Conservation (phyloP, 1,140 invertebrate species). For the Propsilocerus akamusi region DNA sequence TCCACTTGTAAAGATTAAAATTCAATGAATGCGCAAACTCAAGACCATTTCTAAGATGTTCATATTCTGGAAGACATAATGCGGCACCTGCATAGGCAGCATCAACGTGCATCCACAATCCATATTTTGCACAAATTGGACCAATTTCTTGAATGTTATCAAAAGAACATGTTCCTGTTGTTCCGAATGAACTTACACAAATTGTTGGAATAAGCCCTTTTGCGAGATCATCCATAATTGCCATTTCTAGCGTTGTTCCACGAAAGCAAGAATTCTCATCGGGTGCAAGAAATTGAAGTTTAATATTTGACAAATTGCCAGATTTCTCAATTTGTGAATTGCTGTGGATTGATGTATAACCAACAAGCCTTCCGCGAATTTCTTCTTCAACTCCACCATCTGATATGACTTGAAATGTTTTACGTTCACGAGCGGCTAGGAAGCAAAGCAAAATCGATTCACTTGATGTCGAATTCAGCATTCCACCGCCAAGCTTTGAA, state of each 20-base stretch:
- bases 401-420: too few relatives aligned
- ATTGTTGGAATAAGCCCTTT: conserved; percentile 54
- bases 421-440: conserved; percentile 60
- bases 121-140: conserved; percentile 47
- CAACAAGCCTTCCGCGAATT: conserved; percentile 51
- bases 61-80: conserved; percentile 73
- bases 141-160: conserved; percentile 68
- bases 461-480: conserved; percentile 82
- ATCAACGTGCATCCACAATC: conserved; percentile 66
- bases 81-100: conserved; percentile 71
- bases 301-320: conserved; percentile 56
- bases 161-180: conserved; percentile 75
- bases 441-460: conserved; percentile 74
- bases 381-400: too few relatives aligned
- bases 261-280: conserved; percentile 48
- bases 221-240: conserved; percentile 47
- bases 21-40: conserved; percentile 66
- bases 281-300: conserved; percentile 50
- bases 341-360: conserved; percentile 67
- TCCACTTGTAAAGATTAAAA: conserved; percentile 78
- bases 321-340: conserved; percentile 78
- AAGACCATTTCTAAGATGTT: conserved; percentile 54
- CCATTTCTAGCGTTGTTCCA: conserved; percentile 43
- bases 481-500: conserved; percentile 68
- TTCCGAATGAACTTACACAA: conserved; percentile 66